Evolutionary conservation across 1,140 invertebrate genomes (phyloP), one percentile per base, ranked within the genome.

Genomic region (Ruditapes philippinarum): DNA sequence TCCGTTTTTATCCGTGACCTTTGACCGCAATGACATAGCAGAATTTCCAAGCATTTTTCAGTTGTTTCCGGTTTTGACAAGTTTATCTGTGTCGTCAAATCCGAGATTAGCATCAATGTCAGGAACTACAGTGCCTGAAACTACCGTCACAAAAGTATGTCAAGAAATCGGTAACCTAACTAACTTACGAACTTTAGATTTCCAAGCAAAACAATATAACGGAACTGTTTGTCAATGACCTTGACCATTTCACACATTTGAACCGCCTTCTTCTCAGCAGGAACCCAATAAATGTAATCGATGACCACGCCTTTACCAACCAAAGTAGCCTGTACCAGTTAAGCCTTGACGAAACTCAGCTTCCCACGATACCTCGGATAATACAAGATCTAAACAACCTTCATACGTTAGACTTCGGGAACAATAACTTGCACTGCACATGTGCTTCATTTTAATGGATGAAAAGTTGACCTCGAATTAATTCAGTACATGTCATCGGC

Each of bases 141-240:
- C 5, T 12, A 57, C 45, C 14, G 36, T 22, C 4, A 31, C 60
- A 22, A 22, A 80, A 42, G 33, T 80, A 31, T 51, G 51, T 22
- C 28, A 31, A 17, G 9, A 80, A 36, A 28, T 80, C 0, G 78
- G 78, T 9, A 60, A 80, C 1, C 38, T 80, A 38, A 80, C 78
- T n/a, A 49, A 36, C n/a, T 40, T 80, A 1, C 14, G 33, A 60
- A 38, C 31, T 9, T 11, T 80, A 0, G 49, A 80, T 5, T 57
- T 80, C 22, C 51, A 31, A 4, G n/a, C 42, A n/a, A 28, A 80
- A 80, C 36, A 60, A 80, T 36, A 51, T 80, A 25, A 80, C 49
- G 1, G 78, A 80, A 80, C 7, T 80, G 12, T 57, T 49, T 14
- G 51, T 60, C 51, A 54, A 49, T 25, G 78, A 80, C 49, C 51